These are phyloP conservation scores for Urophycis tenuis DNA, from an alignment of 2,797 vertebrate species.

Conservation along the genomic window DNA sequence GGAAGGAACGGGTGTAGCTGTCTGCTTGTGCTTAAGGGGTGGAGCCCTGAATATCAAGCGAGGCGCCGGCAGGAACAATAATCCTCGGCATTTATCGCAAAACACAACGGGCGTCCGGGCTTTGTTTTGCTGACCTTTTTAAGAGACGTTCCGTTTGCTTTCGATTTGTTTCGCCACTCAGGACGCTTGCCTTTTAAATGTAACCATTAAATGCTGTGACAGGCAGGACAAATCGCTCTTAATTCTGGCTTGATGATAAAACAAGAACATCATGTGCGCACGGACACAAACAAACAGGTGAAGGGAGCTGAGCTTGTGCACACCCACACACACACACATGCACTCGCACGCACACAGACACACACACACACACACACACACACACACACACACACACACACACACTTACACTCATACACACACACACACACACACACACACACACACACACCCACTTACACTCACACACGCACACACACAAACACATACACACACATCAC, in stretches of 20 bases:
- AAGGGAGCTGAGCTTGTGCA: background rate
- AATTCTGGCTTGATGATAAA: background rate
- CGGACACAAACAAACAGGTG: background rate
- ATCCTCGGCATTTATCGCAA: background rate
- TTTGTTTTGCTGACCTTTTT: background rate
- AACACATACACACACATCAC: no score
- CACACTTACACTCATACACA: background rate
- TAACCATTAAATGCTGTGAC: background rate
- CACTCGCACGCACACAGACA: no score
- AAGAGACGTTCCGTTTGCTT: background rate
- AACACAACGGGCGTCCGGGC: background rate
- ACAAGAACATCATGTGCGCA: background rate
- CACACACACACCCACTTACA: no score
- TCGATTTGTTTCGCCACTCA: background rate
- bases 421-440: constrained; percentile 8
- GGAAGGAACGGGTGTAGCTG: background rate
- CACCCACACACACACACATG: no score
- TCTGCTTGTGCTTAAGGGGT: background rate
- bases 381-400: no score
- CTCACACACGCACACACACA: no score
- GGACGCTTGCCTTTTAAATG: background rate
- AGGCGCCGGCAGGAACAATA: background rate
- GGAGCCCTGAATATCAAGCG: background rate
- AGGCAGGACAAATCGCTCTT: background rate
- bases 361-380: no score